These are phyloP conservation scores for Sylvilagus bachmani DNA, from an alignment of 2,113 vertebrate species.

Conservation along the genomic window DNA sequence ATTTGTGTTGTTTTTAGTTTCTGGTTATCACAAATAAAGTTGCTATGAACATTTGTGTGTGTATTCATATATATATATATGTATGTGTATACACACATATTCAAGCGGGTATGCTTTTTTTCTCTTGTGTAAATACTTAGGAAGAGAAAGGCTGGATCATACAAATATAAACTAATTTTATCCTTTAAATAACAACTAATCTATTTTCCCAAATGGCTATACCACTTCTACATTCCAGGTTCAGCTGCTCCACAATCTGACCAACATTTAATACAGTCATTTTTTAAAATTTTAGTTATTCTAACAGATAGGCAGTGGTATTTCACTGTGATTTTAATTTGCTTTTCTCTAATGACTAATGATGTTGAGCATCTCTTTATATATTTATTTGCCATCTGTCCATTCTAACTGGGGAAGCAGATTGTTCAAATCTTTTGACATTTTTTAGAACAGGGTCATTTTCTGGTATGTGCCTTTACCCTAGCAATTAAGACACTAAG, in stretches of 20 bases:
- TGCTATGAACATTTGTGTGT: background rate
- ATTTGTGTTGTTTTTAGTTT: conserved; percentile 34
- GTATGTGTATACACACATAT: too few species aligned
- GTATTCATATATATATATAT: background rate
- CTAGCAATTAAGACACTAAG: too few species aligned
- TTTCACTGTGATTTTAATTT: background rate
- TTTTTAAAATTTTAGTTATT: conserved; percentile 14
- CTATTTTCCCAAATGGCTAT: conserved; percentile 5
- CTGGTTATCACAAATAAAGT: conserved; percentile 1
- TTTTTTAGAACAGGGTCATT: conserved; percentile 27
- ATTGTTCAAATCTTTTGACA: background rate
- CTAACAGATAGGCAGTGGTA: background rate
- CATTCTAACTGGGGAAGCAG: background rate
- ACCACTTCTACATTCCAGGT: conserved; percentile 21
- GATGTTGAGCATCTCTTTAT: background rate
- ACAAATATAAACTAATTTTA: background rate
- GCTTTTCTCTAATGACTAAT: conserved; percentile 26
- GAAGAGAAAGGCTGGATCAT: background rate
- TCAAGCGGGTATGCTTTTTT: background rate
- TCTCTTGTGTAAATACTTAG: background rate
- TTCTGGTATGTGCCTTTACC: background rate
- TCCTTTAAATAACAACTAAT: background rate
- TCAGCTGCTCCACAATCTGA: conserved; percentile 29
- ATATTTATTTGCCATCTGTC: background rate
- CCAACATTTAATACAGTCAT: background rate